These are phyloP conservation scores for Anser cygnoides DNA, from an alignment of 2,113 vertebrate genomes.

Conservation along the genomic window DNA sequence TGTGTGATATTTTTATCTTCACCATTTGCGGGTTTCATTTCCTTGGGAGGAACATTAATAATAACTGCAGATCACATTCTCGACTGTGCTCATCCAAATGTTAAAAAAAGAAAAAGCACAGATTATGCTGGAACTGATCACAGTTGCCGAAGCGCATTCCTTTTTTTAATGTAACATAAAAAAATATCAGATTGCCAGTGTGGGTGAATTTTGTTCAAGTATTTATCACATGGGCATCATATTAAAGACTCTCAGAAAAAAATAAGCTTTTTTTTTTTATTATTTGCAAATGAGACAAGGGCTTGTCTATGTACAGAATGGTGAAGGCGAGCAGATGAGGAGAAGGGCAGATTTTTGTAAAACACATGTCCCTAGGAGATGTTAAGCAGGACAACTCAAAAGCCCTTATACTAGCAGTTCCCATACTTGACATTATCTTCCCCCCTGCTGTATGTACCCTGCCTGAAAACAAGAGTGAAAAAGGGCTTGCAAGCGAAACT, in stretches of 20 bases:
- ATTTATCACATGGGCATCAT: neutral
- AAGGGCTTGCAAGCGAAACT: neutral
- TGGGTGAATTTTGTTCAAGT: constrained; percentile 10
- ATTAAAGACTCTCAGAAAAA: neutral
- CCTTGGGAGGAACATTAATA: neutral
- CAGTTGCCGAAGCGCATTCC: neutral
- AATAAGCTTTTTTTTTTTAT: neutral
- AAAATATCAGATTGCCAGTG: neutral
- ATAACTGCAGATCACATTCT: neutral
- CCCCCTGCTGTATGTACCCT: neutral
- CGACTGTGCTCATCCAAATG: neutral
- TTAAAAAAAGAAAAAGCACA: constrained; percentile 17
- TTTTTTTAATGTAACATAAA: neutral
- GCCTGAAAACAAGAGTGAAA: neutral
- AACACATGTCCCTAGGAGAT: neutral
- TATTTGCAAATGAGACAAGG: neutral
- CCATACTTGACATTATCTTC: neutral
- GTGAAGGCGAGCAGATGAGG: neutral
- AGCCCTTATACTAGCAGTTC: neutral
- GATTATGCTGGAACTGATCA: neutral
- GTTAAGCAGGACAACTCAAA: neutral
- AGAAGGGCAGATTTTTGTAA: neutral
- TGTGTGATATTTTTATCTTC: constrained; percentile 6
- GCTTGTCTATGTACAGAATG: neutral
- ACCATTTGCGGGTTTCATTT: neutral